A percentile compares a stretch with the other conserved stretches of the same genome.
Conservation (phyloP, 2,888 invertebrate species). For the Harpalus rubripes region DNA sequence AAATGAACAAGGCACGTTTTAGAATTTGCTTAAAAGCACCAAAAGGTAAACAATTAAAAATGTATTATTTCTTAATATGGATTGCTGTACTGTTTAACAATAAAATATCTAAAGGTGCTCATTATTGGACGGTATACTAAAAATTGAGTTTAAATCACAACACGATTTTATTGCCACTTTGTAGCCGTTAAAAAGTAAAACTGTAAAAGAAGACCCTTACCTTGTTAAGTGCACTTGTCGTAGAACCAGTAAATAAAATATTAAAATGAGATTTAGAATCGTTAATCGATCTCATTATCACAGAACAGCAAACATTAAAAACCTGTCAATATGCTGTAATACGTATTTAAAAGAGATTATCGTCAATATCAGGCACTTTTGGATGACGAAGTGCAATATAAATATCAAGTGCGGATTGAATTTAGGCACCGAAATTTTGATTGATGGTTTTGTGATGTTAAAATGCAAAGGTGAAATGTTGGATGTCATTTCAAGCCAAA, state of each 20-base stretch:
- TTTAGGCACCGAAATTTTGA: constrained; percentile 57
- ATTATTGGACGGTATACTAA: constrained; percentile 50
- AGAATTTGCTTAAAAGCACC: constrained; percentile 50
- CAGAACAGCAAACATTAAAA: constrained; percentile 58
- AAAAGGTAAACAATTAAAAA: constrained; percentile 29
- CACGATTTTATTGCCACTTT: constrained; percentile 49
- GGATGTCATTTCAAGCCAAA: constrained; percentile 49
- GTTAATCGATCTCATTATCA: constrained; percentile 63
- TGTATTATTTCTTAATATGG: not conserved
- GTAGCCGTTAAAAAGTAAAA: constrained; percentile 23
- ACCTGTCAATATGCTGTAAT: constrained; percentile 47
- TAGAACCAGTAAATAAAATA: constrained; percentile 52
- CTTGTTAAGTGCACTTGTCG: constrained; percentile 55
- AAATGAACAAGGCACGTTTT: constrained; percentile 63
- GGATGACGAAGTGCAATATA: constrained; percentile 41
- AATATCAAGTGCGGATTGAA: constrained; percentile 48
- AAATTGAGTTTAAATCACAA: constrained; percentile 49
- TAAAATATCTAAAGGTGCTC: constrained; percentile 15
- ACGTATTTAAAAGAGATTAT: constrained; percentile 52
- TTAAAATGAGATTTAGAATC: constrained; percentile 58
- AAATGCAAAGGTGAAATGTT: constrained; percentile 29
- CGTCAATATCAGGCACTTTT: constrained; percentile 51
- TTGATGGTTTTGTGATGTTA: constrained; percentile 48
- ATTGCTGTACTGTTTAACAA: constrained; percentile 23
- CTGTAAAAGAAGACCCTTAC: constrained; percentile 19